Evolutionary conservation across 2,113 vertebrate genomes (phyloP).

Genomic region (Lycaon pictus): DNA sequence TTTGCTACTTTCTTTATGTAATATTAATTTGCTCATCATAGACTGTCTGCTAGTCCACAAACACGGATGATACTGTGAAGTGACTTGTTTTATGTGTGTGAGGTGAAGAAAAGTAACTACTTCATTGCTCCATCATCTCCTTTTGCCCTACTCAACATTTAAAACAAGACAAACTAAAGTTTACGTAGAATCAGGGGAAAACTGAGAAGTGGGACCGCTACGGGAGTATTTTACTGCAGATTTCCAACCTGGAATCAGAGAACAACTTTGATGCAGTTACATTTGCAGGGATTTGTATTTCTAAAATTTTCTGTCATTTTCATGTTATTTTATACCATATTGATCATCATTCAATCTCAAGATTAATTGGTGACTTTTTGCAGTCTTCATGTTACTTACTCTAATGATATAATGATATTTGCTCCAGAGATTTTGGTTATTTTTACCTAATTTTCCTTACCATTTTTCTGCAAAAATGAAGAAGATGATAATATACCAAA

Average conservation of each 20-base stretch:
- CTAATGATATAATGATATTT: not conserved
- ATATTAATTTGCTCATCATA: not conserved
- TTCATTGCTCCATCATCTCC: not conserved
- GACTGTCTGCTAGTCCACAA: not conserved
- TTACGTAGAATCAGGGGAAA: not conserved
- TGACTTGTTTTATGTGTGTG: accelerated
- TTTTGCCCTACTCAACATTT: not conserved
- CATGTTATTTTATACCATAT: not conserved
- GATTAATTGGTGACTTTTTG: not conserved
- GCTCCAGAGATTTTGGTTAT: not conserved
- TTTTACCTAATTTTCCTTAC: not conserved
- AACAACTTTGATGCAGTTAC: not conserved
- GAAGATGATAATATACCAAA: not conserved
- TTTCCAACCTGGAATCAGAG: not conserved
- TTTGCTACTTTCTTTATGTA: not conserved
- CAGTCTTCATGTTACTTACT: not conserved
- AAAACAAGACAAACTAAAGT: not conserved
- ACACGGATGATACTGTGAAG: not conserved
- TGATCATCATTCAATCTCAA: not conserved
- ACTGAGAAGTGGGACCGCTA: not conserved
- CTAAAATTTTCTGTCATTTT: not conserved
- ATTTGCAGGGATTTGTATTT: not conserved
- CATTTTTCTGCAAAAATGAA: not conserved
- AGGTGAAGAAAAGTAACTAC: accelerated
- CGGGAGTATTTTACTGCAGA: accelerated